phyloP scores from a whole-genome alignment of 2,888 invertebrate species.

The Pristionchus exspectatus region DNA sequence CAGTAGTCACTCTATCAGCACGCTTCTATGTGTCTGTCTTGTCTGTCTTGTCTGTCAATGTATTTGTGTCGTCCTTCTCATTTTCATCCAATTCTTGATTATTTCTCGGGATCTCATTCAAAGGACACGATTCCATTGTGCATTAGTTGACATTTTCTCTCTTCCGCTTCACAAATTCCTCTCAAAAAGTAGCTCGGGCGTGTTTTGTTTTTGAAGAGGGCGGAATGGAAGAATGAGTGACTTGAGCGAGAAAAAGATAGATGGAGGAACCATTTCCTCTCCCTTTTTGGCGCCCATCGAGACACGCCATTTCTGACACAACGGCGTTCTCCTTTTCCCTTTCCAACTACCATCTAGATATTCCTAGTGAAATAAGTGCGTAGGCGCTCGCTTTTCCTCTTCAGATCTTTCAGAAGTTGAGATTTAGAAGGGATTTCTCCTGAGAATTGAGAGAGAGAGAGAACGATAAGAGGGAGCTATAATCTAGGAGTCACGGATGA shows the following conservation, averaged over 20 bases:
- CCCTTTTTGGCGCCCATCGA: not conserved
- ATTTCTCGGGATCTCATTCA: not conserved
- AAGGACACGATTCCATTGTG: not conserved
- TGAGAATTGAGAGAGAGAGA: slow-evolving; percentile 37
- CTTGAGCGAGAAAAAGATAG: not conserved
- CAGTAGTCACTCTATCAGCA: slow-evolving; percentile 20
- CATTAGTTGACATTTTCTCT: not conserved
- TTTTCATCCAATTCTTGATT: not conserved
- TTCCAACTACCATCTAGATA: not conserved
- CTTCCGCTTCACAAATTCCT: slow-evolving; percentile 11
- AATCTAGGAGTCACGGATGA: slow-evolving; percentile 1
- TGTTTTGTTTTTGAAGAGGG: not conserved
- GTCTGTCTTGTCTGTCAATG: not conserved
- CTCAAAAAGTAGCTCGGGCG: slow-evolving; percentile 17
- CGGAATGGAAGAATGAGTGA: not conserved
- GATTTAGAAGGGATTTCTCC: slow-evolving; percentile 28
- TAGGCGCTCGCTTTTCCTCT: not conserved
- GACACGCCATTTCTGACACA: not conserved
- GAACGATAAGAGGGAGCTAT: slow-evolving; percentile 38
- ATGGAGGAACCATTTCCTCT: not conserved
- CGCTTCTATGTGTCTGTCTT: not conserved
- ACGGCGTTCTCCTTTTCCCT: not conserved
- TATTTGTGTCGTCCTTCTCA: not conserved
- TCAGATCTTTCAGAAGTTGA: not conserved
- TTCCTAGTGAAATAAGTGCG: not conserved